Evolutionary conservation across 2,797 vertebrate genomes (phyloP), one percentile per base, ranked within the genome.

Genomic region (Sebastes hopkinsi): DNA sequence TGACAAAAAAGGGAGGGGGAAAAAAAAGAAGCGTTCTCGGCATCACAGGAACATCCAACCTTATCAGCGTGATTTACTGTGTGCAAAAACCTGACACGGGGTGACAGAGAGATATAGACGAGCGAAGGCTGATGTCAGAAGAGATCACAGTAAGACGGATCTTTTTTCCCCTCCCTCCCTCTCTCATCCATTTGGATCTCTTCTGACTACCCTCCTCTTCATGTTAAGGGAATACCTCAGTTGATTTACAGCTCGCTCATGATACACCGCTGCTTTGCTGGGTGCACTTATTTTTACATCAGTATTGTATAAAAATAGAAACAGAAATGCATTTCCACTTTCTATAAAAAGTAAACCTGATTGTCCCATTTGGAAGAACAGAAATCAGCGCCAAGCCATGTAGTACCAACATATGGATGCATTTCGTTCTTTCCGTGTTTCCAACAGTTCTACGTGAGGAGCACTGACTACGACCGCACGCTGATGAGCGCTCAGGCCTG

Each of bases 401-500:
- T 20, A n/a, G 42, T n/a, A 42, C 25, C 32, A 42, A 65, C 72
- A 75, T 32, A 30, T 69, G 38, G 11, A 61, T 56, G 14, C 67
- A 62, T 75, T 86, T 75, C 42, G 5, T 78, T 71, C 8, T 13
- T 8, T 67, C 42, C 27, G n/a, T 79, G 36, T 77, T 20, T 66
- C 36, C 67, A 52, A 67, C 87, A 97, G 97, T 79, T 97, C 22
- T 96, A 97, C 0, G 91, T 96, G 20, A 94, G 95, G 66, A 97
- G 97, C 89, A 97, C 96, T 0, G 97, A 97, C 92, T 97, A 96
- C 2, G 96, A 97, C 82, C 95, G 96, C 2, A 97, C 96, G 2
- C 89, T 97, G 82, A 97, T 97, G 95, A 97, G 97, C 0, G 95
- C 96, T 8, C 95, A 97, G 87, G 95, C 96, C 84, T 96, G 96